phyloP scores from a whole-genome alignment of 2,797 vertebrate genomes.

The Sebastes matsubarae region DNA sequence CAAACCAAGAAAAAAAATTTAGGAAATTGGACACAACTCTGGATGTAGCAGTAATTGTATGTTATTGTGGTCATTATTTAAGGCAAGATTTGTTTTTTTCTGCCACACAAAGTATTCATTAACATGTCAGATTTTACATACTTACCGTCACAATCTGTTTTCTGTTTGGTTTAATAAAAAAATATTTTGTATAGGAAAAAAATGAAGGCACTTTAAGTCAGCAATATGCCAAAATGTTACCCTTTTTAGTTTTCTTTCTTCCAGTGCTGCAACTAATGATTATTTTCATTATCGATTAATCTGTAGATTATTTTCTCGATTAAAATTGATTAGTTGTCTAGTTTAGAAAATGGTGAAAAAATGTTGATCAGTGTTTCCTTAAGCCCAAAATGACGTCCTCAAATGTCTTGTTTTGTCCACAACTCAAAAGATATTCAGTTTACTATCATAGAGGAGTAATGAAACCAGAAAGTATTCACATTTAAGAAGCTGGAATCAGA shows the following conservation, averaged over 20 bases:
- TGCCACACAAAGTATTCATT: not conserved
- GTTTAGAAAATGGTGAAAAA: no score
- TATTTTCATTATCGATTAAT: no score
- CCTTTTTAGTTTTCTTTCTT: not conserved
- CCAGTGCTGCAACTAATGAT: no score
- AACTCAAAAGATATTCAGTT: no score
- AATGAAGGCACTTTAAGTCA: not conserved
- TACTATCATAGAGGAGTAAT: no score
- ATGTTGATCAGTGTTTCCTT: no score
- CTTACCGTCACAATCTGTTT: not conserved
- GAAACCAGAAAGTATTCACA: no score
- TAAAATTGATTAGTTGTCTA: no score
- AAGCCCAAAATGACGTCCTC: no score
- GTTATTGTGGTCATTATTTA: not conserved
- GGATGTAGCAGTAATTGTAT: not conserved
- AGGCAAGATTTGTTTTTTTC: not conserved
- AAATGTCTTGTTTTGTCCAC: no score
- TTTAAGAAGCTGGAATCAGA: no score
- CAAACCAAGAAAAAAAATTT: not conserved
- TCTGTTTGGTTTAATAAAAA: slow-evolving; percentile 4
- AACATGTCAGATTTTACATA: not conserved
- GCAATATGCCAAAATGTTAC: rapidly evolving
- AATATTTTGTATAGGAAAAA: not conserved
- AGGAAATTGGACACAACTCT: not conserved
- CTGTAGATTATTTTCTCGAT: no score